Conservation (phyloP, 2,888 invertebrate genomes). For the Gortyna flavago region DNA sequence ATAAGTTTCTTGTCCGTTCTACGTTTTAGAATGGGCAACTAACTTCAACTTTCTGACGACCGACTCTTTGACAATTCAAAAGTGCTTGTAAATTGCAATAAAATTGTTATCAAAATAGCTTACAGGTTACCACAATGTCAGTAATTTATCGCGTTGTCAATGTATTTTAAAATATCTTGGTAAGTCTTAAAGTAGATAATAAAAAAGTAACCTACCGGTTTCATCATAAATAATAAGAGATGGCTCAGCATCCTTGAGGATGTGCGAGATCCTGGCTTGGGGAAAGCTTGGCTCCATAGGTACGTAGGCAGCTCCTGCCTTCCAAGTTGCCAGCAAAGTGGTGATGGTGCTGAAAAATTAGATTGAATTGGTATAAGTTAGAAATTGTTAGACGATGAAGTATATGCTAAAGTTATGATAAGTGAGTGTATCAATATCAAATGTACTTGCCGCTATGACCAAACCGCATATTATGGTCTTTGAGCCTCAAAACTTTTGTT, state of each 20-base stretch:
- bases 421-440: not conserved
- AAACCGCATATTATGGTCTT: not conserved
- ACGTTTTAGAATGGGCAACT: too few relatives aligned
- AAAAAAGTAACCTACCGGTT: constrained; percentile 82
- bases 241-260: constrained; percentile 93
- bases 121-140: too few relatives aligned
- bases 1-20: too few relatives aligned
- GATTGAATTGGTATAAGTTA: not conserved
- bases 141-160: not conserved
- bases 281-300: constrained; percentile 95
- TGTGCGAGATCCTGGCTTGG: constrained; percentile 93
- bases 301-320: constrained; percentile 95
- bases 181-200: not conserved
- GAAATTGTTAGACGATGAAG: not conserved
- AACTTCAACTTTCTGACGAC: too few relatives aligned
- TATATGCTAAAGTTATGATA: not conserved
- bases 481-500: not conserved
- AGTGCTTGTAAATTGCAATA: too few relatives aligned
- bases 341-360: constrained; percentile 86
- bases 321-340: constrained; percentile 93
- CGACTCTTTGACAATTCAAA: too few relatives aligned
- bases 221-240: constrained; percentile 92
- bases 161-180: not conserved
- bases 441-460: not conserved
- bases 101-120: not conserved